These are phyloP conservation scores for Rhabdomys pumilio DNA, from an alignment of 2,797 vertebrate genomes.

Conservation along the genomic window DNA sequence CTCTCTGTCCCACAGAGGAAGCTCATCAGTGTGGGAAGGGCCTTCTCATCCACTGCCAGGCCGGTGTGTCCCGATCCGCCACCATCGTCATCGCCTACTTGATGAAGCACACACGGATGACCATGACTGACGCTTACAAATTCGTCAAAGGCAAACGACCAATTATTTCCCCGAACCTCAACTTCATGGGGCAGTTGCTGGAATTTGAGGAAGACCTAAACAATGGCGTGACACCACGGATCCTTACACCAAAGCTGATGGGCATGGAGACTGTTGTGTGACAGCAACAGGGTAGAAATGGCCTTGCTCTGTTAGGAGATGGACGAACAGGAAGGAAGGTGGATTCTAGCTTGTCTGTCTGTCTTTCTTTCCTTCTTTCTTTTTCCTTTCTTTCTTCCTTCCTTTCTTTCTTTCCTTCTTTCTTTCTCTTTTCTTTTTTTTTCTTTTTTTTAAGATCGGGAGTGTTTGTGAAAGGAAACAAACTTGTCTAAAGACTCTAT, in stretches of 20 bases:
- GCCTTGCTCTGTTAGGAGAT: not conserved
- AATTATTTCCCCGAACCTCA: conserved; percentile 99
- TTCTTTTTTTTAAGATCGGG: conserved; percentile 55
- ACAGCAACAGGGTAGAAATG: not conserved
- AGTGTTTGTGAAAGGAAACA: conserved; percentile 80
- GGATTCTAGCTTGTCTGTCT: conserved; percentile 71
- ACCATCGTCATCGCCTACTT: conserved; percentile 99
- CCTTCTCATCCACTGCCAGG: conserved; percentile 99
- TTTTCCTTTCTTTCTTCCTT: conserved; percentile 74
- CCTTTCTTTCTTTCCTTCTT: conserved; percentile 73
- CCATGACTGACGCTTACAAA: conserved; percentile 99
- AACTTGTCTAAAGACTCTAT: conserved; percentile 85
- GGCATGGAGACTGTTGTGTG: conserved; percentile 97
- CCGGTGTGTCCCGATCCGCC: conserved; percentile 98
- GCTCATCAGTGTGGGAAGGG: conserved; percentile 97
- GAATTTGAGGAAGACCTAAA: conserved; percentile 99
- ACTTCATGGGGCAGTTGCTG: conserved; percentile 99
- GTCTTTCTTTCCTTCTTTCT: conserved; percentile 74
- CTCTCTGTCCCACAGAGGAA: conserved; percentile 93
- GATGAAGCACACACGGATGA: conserved; percentile 99
- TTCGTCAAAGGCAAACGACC: conserved; percentile 99
- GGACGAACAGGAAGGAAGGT: conserved; percentile 37
- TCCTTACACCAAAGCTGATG: conserved; percentile 97
- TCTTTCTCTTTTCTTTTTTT: conserved; percentile 72
- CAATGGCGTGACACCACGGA: conserved; percentile 97